Evolutionary conservation across 2,888 invertebrate species (phyloP), one percentile per base, ranked within the genome.

Genomic region (Catocala fraxini): DNA sequence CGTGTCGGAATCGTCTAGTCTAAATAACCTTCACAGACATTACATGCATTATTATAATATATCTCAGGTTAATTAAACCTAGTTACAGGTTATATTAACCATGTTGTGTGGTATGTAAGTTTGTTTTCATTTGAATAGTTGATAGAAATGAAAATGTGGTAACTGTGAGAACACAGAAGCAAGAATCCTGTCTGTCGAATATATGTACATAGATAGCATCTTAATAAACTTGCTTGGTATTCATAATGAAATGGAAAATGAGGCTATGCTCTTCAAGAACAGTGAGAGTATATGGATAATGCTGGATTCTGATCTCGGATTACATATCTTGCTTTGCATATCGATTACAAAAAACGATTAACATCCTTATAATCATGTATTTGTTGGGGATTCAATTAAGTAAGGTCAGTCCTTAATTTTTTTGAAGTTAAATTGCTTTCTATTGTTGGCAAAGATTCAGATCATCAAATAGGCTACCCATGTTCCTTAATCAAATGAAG

Each of bases 141-240:
- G 5, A 25, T 34, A 5, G 48, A 48, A 48, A 48, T 48, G 33
- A n/a, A 48, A 48, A 48, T 48, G 34, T 51, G 35, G 12, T 35
- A 51, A 35, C 35, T 35, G 51, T 51, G 51, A 9, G 51, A 51
- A 51, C 12, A 12, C 5, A 5, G n/a, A 11, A 6, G 11, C 34
- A 6, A 34, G 11, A 11, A 47, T 33, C 13, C 11, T 48, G 10
- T 3, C 34, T 33, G 11, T 10, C 12, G 9, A 6, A 25, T 48
- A 34, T 11, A 25, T 48, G 12, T 11, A 34, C 11, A 34, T 11
- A n/a, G 48, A 48, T 34, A 47, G 13, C 25, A 46, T 46, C 15
- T 46, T 46, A 46, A 46, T 46, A 15, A 15, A 46, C n/a, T 45
- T 45, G 45, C 45, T 45, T 13, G 2, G 15, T 7, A 46, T 46